Base-by-base conservation (phyloP, 2,888 invertebrate genomes). In the Orthonychiurus folsomi region DNA sequence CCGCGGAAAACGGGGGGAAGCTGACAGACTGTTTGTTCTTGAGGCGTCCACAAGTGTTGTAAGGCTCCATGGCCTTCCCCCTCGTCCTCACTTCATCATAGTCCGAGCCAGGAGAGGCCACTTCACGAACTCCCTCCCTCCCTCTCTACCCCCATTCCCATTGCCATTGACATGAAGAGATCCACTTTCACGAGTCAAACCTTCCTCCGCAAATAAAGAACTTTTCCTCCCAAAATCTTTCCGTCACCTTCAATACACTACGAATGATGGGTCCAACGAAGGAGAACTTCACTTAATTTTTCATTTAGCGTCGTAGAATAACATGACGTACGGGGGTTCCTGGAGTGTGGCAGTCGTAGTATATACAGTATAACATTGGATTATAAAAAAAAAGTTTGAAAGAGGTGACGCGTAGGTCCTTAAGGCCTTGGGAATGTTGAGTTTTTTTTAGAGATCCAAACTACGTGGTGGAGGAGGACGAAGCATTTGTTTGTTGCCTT, bases 21-120 rank as follows among this genome's bases (percentile, higher is more conserved):
- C 27, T 63, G 59, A 59, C 59, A 63, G 59, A 59, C 55, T 25
- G 37, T 55, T 61, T 61, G 54, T 53, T 26, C 23, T 54, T 26
- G 23, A 24, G 50, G 50, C 23, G 50, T 55, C 47, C 60, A 60
- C 60, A 52, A 60, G 25, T 27, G 60, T 20, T 48, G 48, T 24
- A 58, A 48, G 58, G 37, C 47, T 21, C 48, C 24, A 3, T 56
- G 26, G 20, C 25, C 53, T 12, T 53, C 25, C 53, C n/a, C n/a
- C n/a, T n/a, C n/a, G n/a, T n/a, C n/a, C 37, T 37, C 37, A 37
- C 37, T 37, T 37, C 37, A 37, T 37, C 37, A 37, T 37, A 37
- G 15, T 15, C 9, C 15, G 5, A 15, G 15, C 9, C 9, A 37
- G 37, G 37, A 37, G 37, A 37, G 15, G 15, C 37, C 15, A 37